These are phyloP conservation scores for Coracias cyanogaster DNA, from an alignment of 2,797 vertebrate genomes.

Conservation along the genomic window DNA sequence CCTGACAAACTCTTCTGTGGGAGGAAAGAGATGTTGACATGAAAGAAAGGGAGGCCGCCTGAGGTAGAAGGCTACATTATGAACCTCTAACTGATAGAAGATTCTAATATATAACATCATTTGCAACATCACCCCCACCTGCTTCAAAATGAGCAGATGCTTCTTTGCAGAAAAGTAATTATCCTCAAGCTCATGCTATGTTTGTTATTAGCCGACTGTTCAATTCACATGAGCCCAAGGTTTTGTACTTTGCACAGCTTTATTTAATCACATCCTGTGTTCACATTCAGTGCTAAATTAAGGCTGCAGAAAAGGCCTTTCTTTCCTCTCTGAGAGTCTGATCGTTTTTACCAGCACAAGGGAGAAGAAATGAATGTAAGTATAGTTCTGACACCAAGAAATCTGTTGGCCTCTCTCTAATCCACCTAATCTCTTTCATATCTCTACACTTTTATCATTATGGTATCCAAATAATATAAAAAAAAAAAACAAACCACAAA, in stretches of 20 bases:
- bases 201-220: not conserved
- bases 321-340: not conserved
- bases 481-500: not conserved
- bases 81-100: not conserved
- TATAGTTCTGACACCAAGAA: not conserved
- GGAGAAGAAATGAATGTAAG: not conserved
- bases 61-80: not conserved
- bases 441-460: not conserved
- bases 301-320: not conserved
- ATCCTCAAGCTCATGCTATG: not conserved
- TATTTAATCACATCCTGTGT: slow-evolving; percentile 12
- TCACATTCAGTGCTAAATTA: slow-evolving; percentile 32
- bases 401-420: not conserved
- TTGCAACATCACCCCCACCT: not conserved
- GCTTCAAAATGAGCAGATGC: not conserved
- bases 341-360: not conserved
- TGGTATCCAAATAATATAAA: not conserved
- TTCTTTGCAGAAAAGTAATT: slow-evolving; percentile 38
- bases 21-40: not conserved
- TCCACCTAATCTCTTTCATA: not conserved
- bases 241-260: slow-evolving; percentile 23
- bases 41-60: not conserved
- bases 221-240: not conserved
- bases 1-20: not conserved
- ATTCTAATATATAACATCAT: not conserved